Percentiles rank a stretch among this genome's conserved stretches.
Evolutionary conservation across 2,888 invertebrate species (phyloP).

Genomic region (Drosophila differens): DNA sequence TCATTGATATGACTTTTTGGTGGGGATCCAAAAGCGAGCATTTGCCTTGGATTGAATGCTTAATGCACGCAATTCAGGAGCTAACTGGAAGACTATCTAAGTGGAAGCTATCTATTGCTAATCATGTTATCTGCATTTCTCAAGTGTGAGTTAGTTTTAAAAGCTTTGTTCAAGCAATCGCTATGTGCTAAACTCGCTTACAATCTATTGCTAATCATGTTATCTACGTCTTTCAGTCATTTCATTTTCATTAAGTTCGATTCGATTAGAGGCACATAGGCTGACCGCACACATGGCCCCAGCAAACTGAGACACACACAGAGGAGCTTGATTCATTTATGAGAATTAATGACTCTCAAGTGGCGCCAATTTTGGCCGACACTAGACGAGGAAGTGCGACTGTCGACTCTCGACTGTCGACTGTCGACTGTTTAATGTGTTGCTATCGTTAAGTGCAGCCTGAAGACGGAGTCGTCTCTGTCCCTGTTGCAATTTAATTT

Average conservation of each 20-base stretch:
- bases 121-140: neutral
- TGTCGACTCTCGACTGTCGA: neutral
- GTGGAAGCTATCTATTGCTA: neutral
- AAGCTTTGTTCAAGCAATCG: neutral
- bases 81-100: neutral
- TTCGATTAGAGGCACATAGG: slow-evolving; percentile 60
- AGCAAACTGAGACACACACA: neutral
- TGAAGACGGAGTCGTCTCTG: slow-evolving; percentile 10
- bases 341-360: slow-evolving; percentile 75
- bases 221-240: slow-evolving; percentile 57
- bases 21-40: neutral
- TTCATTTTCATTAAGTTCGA: slow-evolving; percentile 66
- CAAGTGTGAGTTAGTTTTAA: neutral
- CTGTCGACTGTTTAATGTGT: neutral
- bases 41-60: slow-evolving; percentile 15
- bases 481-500: slow-evolving; percentile 67
- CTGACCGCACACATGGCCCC: slow-evolving; percentile 5
- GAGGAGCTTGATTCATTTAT: slow-evolving; percentile 61
- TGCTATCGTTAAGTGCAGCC: slow-evolving; percentile 28
- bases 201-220: slow-evolving; percentile 48
- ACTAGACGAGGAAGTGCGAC: slow-evolving; percentile 21
- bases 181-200: neutral
- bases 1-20: slow-evolving; percentile 22
- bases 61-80: neutral
- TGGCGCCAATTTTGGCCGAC: slow-evolving; percentile 64